Evolutionary conservation across 2,797 vertebrate species (phyloP), one percentile per base, ranked within the genome.

Genomic region (Dallia pectoralis): DNA sequence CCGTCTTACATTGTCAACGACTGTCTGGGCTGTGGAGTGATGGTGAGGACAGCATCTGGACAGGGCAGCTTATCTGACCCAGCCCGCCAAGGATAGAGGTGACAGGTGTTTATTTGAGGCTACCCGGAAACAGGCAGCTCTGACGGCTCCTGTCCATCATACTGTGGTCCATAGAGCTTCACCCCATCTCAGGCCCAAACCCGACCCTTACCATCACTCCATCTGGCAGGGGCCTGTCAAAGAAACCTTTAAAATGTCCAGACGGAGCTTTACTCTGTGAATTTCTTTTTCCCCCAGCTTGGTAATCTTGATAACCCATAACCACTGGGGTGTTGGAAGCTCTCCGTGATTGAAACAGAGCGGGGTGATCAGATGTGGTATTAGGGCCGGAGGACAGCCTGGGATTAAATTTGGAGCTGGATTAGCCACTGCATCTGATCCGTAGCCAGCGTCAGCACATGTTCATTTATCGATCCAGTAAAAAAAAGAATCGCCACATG

Each of bases 81-180:
- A 3, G 36, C 61, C 62, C 65, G 48, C 72, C 64, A 56, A 44
- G 51, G 73, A 29, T 27, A 14, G 44, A 44, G 63, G 29, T 69
- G 73, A 74, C 65, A 69, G 65, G 69, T 64, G 56, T 71, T 71
- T 74, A 70, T 78, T 61, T 67, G 63, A 78, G 64, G 40, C 29
- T 44, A 65, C 33, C 69, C 11, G 25, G 65, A 68, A 64, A 68
- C 33, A 29, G 56, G 56, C 15, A 9, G 30, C 29, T n/a, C 69
- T 33, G 61, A 70, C 70, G 25, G 44, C 36, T 63, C n/a, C 33
- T 71, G 69, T 67, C 62, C 22, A 27, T 71, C 68, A 59, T 30
- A 19, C 33, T 59, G 22, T 4, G 40, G 40, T 9, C 71, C 67
- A 61, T 44, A 9, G 59, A 25, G 59, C 33, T 16, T 25, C 62